These are phyloP conservation scores for Calyptommatus sinebrachiatus DNA, from an alignment of 2,113 vertebrate genomes.

Conservation along the genomic window DNA sequence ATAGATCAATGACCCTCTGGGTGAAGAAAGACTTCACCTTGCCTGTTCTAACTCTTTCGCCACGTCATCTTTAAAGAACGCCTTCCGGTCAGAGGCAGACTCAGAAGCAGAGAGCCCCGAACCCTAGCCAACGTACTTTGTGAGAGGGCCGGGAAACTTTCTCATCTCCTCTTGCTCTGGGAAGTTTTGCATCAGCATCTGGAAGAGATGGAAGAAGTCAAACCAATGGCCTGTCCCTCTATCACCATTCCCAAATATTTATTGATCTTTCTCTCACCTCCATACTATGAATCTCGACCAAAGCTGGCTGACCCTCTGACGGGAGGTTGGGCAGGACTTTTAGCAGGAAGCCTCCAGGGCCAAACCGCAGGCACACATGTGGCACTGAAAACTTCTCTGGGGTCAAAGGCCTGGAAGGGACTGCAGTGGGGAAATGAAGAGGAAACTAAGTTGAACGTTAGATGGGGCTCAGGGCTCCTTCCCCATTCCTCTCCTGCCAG, in stretches of 20 bases:
- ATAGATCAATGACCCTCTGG: too few relatives aligned
- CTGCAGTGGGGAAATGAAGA: constrained; percentile 60
- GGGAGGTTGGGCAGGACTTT: constrained; percentile 91
- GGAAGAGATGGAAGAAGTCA: not conserved
- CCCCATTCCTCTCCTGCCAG: not conserved
- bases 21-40: too few relatives aligned
- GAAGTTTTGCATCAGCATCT: constrained; percentile 88
- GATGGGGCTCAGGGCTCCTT: not conserved
- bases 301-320: constrained; percentile 93
- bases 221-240: not conserved
- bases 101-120: not conserved
- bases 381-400: constrained; percentile 92
- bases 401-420: constrained; percentile 86
- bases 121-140: constrained; percentile 77
- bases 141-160: constrained; percentile 89
- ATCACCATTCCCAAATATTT: not conserved
- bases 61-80: too few relatives aligned
- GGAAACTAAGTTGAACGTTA: too few relatives aligned
- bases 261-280: constrained; percentile 76
- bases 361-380: constrained; percentile 91
- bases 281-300: constrained; percentile 92
- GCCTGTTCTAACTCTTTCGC: too few relatives aligned
- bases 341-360: constrained; percentile 90
- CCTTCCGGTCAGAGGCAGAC: too few relatives aligned
- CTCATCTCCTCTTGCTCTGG: constrained; percentile 88